Base-by-base conservation (phyloP, 53 echinoderm and acorn worm species). In the Hippasteria phrygiana region DNA sequence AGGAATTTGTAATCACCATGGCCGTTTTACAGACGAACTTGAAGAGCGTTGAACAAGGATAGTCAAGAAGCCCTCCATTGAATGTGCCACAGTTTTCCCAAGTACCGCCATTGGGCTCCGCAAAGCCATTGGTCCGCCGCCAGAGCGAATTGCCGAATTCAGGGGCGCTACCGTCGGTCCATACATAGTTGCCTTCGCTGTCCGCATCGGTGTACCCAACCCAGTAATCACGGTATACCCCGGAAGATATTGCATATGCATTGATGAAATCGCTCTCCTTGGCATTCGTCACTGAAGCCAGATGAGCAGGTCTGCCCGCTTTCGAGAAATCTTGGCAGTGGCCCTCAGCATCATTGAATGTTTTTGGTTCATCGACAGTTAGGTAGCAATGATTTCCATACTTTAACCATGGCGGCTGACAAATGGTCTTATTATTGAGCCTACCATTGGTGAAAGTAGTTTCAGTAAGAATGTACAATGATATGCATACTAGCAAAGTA, bases 331-430 rank as follows among this genome's bases (percentile, higher is more conserved):
- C 31, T 34, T 22, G 42, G 80, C 80, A 80, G 28, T 42, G 38
- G 5, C 40, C 40, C 17, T 80, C 80, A 43, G 80, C 63, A 34
- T 43, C 16, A 17, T 16, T 10, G 63, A 80, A 80, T 29, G 16
- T 43, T 41, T 29, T 43, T 41, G 3, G 5, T 16, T 43, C 43
- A 11, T 5, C 22, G 26, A 80, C 31, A 42, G 22, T 24, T 27
- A 63, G 45, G 42, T 80, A 80, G 62, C 80, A 80, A 63, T 40
- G 41, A 31, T 80, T 27, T 10, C 32, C 43, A 39, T 29, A 80
- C 5, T 39, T 28, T 32, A 80, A 7, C 80, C 80, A 80, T 0
- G 64, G 42, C 27, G 63, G 62, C n/a, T 40, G 62, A 38, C 80
- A 54, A 4, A 17, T 13, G 1, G 20, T 20, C 4, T 54, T 54